These are phyloP conservation scores for Lochmaea capreae DNA, from an alignment of 2,888 invertebrate genomes.

Conservation along the genomic window DNA sequence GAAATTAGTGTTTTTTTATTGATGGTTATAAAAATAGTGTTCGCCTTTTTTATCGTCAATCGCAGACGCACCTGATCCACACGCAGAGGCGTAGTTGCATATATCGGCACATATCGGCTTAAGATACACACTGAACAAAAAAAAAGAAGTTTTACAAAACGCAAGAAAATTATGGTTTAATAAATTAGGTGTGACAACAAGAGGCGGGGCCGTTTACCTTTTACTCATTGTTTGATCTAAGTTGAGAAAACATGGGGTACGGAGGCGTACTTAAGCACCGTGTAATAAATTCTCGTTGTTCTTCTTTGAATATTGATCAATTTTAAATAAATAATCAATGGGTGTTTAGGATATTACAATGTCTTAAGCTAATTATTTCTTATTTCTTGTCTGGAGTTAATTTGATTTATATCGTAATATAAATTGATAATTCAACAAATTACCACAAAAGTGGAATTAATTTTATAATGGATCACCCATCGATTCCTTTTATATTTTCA, in stretches of 20 bases:
- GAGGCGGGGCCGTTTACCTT: slow-evolving; percentile 30
- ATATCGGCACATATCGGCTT: slow-evolving; percentile 1
- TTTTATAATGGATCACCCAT: not conserved
- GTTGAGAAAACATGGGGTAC: slow-evolving; percentile 23
- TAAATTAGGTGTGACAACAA: slow-evolving; percentile 37
- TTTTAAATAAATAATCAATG: slow-evolving; percentile 24
- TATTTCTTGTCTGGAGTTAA: slow-evolving; percentile 1
- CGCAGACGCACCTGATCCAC: not conserved
- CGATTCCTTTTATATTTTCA: too few relatives aligned
- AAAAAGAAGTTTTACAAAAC: slow-evolving; percentile 18
- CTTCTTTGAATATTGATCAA: slow-evolving; percentile 30
- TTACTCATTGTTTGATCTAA: slow-evolving; percentile 35
- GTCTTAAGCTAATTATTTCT: slow-evolving; percentile 15
- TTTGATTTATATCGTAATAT: not conserved
- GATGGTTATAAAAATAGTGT: not conserved
- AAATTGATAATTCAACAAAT: not conserved
- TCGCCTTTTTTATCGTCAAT: not conserved
- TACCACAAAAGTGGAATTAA: not conserved
- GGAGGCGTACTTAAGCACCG: slow-evolving; percentile 25
- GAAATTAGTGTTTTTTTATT: too few relatives aligned
- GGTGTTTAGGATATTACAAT: slow-evolving; percentile 13
- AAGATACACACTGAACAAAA: not conserved
- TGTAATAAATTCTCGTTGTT: slow-evolving; percentile 22
- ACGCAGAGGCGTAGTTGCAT: slow-evolving; percentile 16
- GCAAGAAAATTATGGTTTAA: slow-evolving; percentile 27